Percentiles rank a stretch among this genome's conserved stretches.
These are phyloP conservation scores for Cistogaster globosa DNA, from an alignment of 2,888 invertebrate species.

Conservation along the genomic window DNA sequence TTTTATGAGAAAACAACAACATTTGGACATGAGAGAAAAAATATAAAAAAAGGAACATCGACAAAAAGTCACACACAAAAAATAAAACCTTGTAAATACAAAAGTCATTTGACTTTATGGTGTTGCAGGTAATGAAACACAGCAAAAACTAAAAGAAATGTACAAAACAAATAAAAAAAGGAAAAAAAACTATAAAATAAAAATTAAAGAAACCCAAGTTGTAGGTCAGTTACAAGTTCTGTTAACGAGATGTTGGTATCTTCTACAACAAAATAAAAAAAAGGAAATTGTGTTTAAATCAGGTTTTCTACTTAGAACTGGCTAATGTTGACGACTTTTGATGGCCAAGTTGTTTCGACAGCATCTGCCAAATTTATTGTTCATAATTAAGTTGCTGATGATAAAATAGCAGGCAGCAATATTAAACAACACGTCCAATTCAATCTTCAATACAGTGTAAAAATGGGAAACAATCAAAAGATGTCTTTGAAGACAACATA, in stretches of 20 bases:
- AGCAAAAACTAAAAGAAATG: constrained; percentile 2
- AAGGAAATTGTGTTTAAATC: background rate
- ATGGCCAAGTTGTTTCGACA: no score
- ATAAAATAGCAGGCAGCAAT: no score
- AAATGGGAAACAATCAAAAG: no score
- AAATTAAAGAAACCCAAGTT: constrained; percentile 14
- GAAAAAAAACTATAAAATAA: constrained; percentile 5
- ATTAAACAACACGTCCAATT: no score
- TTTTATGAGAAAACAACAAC: constrained; percentile 6
- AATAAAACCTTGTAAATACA: constrained; percentile 14
- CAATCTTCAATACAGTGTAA: no score
- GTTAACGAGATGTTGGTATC: background rate
- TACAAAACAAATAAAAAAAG: background rate
- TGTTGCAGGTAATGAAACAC: constrained; percentile 17
- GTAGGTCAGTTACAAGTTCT: constrained; percentile 38
- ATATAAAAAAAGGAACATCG: background rate
- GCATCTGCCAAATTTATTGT: no score
- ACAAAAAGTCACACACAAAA: constrained; percentile 11
- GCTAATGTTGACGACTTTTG: no score
- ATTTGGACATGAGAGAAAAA: constrained; percentile 20
- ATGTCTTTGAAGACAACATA: no score
- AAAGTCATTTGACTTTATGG: constrained; percentile 56
- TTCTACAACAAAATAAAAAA: background rate
- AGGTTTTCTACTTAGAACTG: no score
- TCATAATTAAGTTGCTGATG: no score